Percentiles rank a stretch among this genome's conserved stretches.
Conservation (phyloP, 2,888 invertebrate species). For the Galeruca laticollis region DNA sequence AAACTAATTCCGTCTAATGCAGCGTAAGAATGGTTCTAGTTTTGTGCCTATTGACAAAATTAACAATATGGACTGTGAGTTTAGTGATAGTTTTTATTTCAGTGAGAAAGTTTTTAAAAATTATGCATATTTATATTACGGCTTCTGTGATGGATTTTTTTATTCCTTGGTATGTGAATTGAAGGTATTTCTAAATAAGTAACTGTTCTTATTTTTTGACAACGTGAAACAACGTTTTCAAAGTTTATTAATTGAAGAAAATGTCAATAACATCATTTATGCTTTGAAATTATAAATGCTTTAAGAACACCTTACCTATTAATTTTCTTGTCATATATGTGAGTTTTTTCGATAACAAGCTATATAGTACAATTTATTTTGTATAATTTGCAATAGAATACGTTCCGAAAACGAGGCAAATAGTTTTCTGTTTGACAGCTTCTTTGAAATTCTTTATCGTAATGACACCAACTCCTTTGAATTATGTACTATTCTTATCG, state of each 20-base stretch:
- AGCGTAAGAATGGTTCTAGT: conserved; percentile 12
- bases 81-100: background rate
- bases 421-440: too few relatives aligned
- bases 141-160: conserved; percentile 49
- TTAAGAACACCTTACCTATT: too few relatives aligned
- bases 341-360: too few relatives aligned
- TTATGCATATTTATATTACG: conserved; percentile 35
- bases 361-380: too few relatives aligned
- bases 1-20: background rate
- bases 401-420: too few relatives aligned
- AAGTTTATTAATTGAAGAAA: too few relatives aligned
- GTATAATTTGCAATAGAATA: too few relatives aligned
- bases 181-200: background rate
- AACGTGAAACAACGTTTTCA: too few relatives aligned
- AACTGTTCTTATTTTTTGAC: background rate
- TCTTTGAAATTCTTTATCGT: too few relatives aligned
- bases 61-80: conserved; percentile 15
- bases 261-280: too few relatives aligned
- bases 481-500: background rate
- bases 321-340: too few relatives aligned
- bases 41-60: background rate
- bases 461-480: background rate
- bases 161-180: conserved; percentile 44
- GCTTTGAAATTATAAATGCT: too few relatives aligned
- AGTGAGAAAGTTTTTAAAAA: conserved; percentile 3